Evolutionary conservation across 2,797 vertebrate genomes (phyloP).

Genomic region (Sus cebifrons): DNA sequence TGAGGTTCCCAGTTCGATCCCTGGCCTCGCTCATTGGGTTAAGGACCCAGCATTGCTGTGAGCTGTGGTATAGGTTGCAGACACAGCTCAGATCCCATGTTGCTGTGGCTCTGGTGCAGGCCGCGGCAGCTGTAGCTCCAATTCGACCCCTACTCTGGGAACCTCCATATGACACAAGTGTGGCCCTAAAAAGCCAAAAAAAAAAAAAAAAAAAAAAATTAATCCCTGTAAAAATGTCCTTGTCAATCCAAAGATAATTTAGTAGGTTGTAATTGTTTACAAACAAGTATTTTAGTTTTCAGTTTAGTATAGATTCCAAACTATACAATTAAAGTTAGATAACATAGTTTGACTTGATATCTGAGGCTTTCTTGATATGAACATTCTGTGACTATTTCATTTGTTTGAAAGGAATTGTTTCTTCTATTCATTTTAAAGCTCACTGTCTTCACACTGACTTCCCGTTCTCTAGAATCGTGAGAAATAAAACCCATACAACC

Average conservation of each 20-base stretch:
- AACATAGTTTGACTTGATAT: not conserved
- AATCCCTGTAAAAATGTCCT: not conserved
- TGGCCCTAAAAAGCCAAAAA: too few relatives aligned
- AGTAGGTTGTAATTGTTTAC: not conserved
- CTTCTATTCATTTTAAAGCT: not conserved
- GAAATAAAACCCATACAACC: not conserved
- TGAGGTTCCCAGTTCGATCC: too few relatives aligned
- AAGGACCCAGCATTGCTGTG: too few relatives aligned
- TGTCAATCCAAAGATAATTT: not conserved
- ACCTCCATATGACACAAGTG: too few relatives aligned
- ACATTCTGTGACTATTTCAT: not conserved
- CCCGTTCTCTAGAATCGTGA: not conserved
- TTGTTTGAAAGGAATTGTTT: not conserved
- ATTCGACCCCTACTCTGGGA: too few relatives aligned
- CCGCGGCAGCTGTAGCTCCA: too few relatives aligned
- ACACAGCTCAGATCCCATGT: too few relatives aligned
- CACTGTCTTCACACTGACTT: too few relatives aligned
- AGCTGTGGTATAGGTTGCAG: too few relatives aligned
- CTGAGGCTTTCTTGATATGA: not conserved
- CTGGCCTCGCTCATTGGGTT: too few relatives aligned
- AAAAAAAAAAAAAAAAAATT: too few relatives aligned
- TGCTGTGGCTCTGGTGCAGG: too few relatives aligned
- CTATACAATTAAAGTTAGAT: not conserved
- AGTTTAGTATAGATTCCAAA: not conserved
- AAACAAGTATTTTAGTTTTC: constrained; percentile 16